phyloP scores from a whole-genome alignment of 2,113 vertebrate genomes.

The Antennarius striatus region DNA sequence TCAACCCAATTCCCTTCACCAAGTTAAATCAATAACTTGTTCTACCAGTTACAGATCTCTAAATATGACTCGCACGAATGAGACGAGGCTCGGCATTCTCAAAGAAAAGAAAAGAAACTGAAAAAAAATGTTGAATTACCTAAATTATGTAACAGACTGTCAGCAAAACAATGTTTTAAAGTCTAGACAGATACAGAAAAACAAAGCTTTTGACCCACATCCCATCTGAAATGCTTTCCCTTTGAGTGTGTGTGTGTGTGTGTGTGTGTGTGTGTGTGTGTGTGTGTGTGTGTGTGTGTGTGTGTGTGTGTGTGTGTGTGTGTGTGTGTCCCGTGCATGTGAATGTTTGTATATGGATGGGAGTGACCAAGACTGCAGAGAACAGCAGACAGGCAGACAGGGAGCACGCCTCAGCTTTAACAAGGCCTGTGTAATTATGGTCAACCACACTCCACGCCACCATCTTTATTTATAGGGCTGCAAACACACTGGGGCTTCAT shows the following conservation, averaged over 20 bases:
- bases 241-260: constrained; percentile 14
- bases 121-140: constrained; percentile 32
- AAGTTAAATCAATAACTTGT: constrained; percentile 19
- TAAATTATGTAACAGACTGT: constrained; percentile 55
- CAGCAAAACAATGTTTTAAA: constrained; percentile 45
- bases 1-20: not conserved
- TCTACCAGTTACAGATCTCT: not conserved
- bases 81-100: not conserved
- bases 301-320: not conserved
- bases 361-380: constrained; percentile 58
- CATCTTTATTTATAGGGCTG: constrained; percentile 81
- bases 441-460: constrained; percentile 77
- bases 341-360: constrained; percentile 54
- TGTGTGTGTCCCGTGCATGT: constrained; percentile 5
- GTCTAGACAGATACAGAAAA: constrained; percentile 63
- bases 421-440: constrained; percentile 82
- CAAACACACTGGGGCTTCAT: constrained; percentile 71
- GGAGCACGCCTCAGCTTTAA: constrained; percentile 73
- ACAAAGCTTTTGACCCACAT: constrained; percentile 62
- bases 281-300: constrained; percentile 24
- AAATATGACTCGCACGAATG: constrained; percentile 16
- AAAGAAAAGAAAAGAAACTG: not conserved
- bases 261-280: constrained; percentile 24
- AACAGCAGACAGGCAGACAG: constrained; percentile 72
- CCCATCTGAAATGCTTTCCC: constrained; percentile 32